Conservation (phyloP, 2,888 invertebrate genomes). For the Amphimallon solstitiale region DNA sequence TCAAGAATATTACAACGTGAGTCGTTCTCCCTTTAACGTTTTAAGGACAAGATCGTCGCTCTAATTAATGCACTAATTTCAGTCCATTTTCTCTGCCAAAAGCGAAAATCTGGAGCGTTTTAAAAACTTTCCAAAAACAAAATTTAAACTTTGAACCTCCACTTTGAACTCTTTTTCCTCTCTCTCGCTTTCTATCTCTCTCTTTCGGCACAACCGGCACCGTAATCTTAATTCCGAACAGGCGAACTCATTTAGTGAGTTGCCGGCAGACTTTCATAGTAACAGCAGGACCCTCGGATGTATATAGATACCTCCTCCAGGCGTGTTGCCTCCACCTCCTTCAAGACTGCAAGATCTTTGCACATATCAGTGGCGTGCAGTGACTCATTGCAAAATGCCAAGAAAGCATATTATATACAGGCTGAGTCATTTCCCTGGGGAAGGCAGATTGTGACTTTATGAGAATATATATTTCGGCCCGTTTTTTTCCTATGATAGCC, state of each 20-base stretch:
- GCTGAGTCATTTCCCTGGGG: too few relatives aligned
- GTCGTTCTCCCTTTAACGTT: too few relatives aligned
- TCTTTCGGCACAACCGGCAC: neutral
- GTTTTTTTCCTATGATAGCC: too few relatives aligned
- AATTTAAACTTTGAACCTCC: slow-evolving; percentile 24
- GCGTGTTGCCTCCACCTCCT: slow-evolving; percentile 82
- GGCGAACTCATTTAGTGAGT: slow-evolving; percentile 27
- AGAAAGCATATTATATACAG: too few relatives aligned
- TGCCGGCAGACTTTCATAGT: slow-evolving; percentile 12
- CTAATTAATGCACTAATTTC: slow-evolving; percentile 32
- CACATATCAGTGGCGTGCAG: too few relatives aligned
- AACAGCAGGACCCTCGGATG: neutral
- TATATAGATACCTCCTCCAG: slow-evolving; percentile 76
- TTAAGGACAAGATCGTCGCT: neutral
- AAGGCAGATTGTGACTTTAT: too few relatives aligned
- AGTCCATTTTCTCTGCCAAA: slow-evolving; percentile 9
- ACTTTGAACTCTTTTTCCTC: neutral
- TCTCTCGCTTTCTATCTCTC: too few relatives aligned
- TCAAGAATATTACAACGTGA: neutral
- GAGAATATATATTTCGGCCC: too few relatives aligned
- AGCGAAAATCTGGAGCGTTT: slow-evolving; percentile 24
- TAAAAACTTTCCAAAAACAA: slow-evolving; percentile 26
- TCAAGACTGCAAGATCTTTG: neutral
- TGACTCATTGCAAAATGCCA: too few relatives aligned
- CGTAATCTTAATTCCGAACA: slow-evolving; percentile 28